These are phyloP conservation scores for Aplochiton taeniatus DNA, from an alignment of 2,797 vertebrate species.

Conservation along the genomic window DNA sequence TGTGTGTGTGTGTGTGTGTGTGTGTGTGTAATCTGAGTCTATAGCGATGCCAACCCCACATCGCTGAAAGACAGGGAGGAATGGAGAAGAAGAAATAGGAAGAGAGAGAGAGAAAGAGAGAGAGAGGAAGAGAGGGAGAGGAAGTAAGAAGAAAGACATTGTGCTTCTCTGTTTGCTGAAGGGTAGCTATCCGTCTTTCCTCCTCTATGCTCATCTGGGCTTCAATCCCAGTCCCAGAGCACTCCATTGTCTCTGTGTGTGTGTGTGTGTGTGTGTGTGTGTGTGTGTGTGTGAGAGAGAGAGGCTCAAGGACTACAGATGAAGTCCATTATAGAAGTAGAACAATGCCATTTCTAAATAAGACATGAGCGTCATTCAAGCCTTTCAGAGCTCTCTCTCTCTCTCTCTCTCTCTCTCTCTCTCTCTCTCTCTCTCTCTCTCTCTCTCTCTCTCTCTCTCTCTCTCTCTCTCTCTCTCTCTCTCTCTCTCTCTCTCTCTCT, in stretches of 20 bases:
- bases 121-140: not conserved
- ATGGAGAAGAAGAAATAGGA: conserved; percentile 7
- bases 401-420: too few species aligned
- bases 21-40: conserved; percentile 23
- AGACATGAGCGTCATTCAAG: conserved; percentile 64
- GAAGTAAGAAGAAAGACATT: conserved; percentile 31
- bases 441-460: too few species aligned
- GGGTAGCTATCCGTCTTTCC: conserved; percentile 67
- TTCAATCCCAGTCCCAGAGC: conserved; percentile 47
- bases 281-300: conserved; percentile 37
- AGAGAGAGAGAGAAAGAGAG: conserved; percentile 11
- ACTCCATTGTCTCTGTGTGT: not conserved
- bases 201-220: conserved; percentile 68
- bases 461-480: too few species aligned
- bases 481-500: not conserved
- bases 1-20: conserved; percentile 10
- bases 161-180: conserved; percentile 61
- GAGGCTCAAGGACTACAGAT: conserved; percentile 64
- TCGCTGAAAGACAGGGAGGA: not conserved
- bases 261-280: not conserved
- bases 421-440: too few species aligned
- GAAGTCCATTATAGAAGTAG: conserved; percentile 59
- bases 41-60: conserved; percentile 28
- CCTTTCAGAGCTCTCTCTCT: conserved; percentile 24
- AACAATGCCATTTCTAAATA: conserved; percentile 70